Percentiles rank a stretch among this genome's conserved stretches.
These are phyloP conservation scores for Falcaria lacertinaria DNA, from an alignment of 2,888 invertebrate species.

Conservation along the genomic window DNA sequence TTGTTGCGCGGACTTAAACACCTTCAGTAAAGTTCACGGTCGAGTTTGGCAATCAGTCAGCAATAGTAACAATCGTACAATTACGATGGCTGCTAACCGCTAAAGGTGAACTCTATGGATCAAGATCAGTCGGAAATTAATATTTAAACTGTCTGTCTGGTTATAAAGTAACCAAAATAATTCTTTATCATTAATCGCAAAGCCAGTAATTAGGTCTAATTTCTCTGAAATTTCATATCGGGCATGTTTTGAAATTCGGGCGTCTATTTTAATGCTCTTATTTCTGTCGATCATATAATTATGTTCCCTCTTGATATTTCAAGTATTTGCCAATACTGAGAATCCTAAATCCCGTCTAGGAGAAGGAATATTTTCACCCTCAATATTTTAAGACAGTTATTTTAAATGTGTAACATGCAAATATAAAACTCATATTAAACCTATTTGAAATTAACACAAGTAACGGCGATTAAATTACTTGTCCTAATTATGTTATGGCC, in stretches of 20 bases:
- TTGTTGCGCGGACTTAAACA: constrained; percentile 15
- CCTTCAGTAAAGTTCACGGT: constrained; percentile 20
- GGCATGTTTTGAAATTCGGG: too few relatives aligned
- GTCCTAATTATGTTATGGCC: constrained; percentile 27
- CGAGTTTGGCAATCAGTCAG: constrained; percentile 11
- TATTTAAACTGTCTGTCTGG: background rate
- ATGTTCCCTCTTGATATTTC: too few relatives aligned
- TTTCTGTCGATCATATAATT: too few relatives aligned
- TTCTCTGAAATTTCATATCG: too few relatives aligned
- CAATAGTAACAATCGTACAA: constrained; percentile 17
- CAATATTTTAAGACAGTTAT: too few relatives aligned
- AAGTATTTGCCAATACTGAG: too few relatives aligned
- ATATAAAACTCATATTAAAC: constrained; percentile 12
- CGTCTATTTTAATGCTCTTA: too few relatives aligned
- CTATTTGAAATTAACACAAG: constrained; percentile 24
- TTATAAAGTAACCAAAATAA: background rate
- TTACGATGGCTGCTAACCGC: constrained; percentile 12
- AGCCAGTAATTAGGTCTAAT: too few relatives aligned
- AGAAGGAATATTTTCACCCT: too few relatives aligned
- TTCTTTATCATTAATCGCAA: too few relatives aligned
- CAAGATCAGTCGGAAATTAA: constrained; percentile 13
- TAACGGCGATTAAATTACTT: constrained; percentile 31
- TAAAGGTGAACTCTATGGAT: constrained; percentile 21
- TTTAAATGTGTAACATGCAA: too few relatives aligned
- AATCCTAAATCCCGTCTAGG: too few relatives aligned